Conservation (phyloP, 2,113 vertebrate genomes). For the Prietella phreatophila region DNA sequence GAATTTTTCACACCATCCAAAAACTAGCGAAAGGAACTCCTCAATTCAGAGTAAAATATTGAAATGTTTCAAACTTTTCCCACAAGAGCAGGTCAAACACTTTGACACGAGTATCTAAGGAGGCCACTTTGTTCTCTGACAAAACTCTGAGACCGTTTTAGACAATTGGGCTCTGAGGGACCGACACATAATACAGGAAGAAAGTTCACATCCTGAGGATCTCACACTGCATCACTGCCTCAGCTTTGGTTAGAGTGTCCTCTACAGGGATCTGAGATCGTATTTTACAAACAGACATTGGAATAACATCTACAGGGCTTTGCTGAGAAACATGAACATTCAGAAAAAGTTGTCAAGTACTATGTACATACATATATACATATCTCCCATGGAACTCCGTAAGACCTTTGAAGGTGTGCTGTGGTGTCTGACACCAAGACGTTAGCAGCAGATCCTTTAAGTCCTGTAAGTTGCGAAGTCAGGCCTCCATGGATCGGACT, state of each 20-base stretch:
- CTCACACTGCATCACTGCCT: not conserved
- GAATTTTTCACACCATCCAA: not conserved
- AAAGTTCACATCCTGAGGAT: not conserved
- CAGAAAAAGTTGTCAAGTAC: not conserved
- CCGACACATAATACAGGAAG: not conserved
- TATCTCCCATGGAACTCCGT: no score
- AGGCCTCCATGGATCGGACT: not conserved
- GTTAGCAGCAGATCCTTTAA: no score
- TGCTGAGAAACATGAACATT: not conserved
- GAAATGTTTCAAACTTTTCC: not conserved
- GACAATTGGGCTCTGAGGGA: not conserved
- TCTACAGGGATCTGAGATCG: conserved; percentile 7
- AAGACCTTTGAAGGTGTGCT: no score
- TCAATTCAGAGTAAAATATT: not conserved
- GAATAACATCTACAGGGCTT: not conserved
- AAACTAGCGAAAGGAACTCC: not conserved
- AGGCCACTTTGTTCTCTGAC: not conserved
- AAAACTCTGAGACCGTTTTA: not conserved
- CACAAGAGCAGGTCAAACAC: not conserved
- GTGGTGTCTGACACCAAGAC: no score
- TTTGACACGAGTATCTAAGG: not conserved
- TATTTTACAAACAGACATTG: not conserved
- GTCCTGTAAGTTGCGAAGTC: no score
- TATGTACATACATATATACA: no score
- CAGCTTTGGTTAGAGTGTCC: not conserved